phyloP scores from a whole-genome alignment of 2,797 vertebrate genomes.

The Typhlichthys eigenmanni region DNA sequence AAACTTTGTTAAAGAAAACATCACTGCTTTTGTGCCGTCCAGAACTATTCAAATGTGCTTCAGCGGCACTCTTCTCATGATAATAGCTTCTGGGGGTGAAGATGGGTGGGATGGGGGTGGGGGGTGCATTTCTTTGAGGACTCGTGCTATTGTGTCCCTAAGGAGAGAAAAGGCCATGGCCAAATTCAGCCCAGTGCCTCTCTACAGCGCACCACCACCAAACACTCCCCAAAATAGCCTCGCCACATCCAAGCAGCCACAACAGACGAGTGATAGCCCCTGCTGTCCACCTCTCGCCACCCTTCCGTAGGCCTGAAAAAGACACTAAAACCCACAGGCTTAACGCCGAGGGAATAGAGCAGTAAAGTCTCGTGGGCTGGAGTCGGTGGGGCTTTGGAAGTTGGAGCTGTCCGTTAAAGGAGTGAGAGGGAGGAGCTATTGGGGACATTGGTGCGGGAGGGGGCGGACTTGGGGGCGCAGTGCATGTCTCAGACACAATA shows the following conservation, averaged over 20 bases:
- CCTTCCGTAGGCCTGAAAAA: constrained; percentile 41
- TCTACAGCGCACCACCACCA: constrained; percentile 26
- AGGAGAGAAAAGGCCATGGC: constrained; percentile 62
- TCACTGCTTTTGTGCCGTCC: constrained; percentile 67
- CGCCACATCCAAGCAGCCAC: constrained; percentile 16
- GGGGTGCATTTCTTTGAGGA: constrained; percentile 67
- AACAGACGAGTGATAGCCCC: constrained; percentile 42
- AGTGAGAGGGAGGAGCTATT: constrained; percentile 31
- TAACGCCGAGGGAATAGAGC: constrained; percentile 65
- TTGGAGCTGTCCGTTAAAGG: constrained; percentile 62
- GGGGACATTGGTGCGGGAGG: constrained; percentile 44
- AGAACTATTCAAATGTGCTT: constrained; percentile 73
- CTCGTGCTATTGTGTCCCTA: constrained; percentile 70
- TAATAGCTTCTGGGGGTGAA: constrained; percentile 64
- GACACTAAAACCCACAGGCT: constrained; percentile 50
- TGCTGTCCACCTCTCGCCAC: constrained; percentile 41
- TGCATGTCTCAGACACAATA: constrained; percentile 88
- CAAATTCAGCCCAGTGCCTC: constrained; percentile 60
- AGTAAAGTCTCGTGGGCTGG: constrained; percentile 63
- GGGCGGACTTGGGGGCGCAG: constrained; percentile 66
- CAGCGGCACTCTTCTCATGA: constrained; percentile 73
- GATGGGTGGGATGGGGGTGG: background rate
- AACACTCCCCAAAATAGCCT: constrained; percentile 41
- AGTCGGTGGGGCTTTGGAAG: constrained; percentile 64
- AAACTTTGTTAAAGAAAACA: constrained; percentile 69